A percentile compares a stretch with the other conserved stretches of the same genome.
Evolutionary conservation across 2,113 vertebrate genomes (phyloP).

Genomic region (Serinus canaria): DNA sequence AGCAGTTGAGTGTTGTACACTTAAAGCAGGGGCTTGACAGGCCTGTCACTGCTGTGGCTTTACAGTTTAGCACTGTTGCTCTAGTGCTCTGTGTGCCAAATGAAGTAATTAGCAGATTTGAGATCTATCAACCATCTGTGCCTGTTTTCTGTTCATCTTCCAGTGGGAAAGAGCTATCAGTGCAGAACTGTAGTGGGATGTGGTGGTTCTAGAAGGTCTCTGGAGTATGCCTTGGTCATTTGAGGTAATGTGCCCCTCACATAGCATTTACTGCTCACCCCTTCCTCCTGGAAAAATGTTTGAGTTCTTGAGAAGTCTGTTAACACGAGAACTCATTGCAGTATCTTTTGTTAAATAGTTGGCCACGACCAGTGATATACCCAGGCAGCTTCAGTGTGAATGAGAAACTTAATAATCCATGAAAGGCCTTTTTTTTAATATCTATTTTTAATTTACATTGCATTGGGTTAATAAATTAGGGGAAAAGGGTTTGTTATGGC

Average conservation of each 20-base stretch:
- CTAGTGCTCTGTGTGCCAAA: background rate
- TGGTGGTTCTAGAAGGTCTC: background rate
- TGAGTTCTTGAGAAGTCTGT: background rate
- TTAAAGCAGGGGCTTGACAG: background rate
- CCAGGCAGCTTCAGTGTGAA: background rate
- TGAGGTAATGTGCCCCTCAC: background rate
- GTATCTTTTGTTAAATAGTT: background rate
- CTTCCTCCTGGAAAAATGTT: background rate
- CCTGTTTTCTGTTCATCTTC: background rate
- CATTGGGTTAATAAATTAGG: background rate
- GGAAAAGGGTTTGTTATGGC: background rate
- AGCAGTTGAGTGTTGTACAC: background rate
- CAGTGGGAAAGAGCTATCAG: background rate
- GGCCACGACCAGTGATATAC: background rate
- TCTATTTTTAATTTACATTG: background rate
- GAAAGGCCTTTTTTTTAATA: background rate
- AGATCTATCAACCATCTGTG: slow-evolving; percentile 14
- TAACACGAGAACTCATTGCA: background rate
- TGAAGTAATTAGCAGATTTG: background rate
- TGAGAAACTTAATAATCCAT: background rate
- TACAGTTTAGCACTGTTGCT: background rate
- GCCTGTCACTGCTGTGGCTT: background rate
- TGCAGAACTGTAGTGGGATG: background rate
- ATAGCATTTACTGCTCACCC: background rate
- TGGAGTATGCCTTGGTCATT: background rate